Conservation (phyloP, 1,140 invertebrate species). For the Laupala kohalensis region DNA sequence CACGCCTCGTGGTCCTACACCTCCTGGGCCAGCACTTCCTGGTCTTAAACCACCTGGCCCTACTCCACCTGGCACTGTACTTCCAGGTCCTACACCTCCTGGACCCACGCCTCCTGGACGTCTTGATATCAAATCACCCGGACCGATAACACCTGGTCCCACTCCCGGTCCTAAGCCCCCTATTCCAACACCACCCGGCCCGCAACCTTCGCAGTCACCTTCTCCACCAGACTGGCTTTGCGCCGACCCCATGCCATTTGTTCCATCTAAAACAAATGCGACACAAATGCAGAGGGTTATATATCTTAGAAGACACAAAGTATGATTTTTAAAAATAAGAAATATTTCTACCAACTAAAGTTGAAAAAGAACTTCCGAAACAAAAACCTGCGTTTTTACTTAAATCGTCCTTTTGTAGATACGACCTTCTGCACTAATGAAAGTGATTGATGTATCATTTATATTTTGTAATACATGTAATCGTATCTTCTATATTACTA, state of each 20-base stretch:
- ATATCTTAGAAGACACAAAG: too few species aligned
- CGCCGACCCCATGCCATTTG: slow-evolving; percentile 64
- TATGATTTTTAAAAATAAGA: too few species aligned
- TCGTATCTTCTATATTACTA: too few species aligned
- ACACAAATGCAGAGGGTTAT: too few species aligned
- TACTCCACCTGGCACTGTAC: slow-evolving; percentile 9
- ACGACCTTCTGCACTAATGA: too few species aligned
- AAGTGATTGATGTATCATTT: too few species aligned
- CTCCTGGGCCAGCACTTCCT: slow-evolving; percentile 13
- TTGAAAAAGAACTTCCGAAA: too few species aligned
- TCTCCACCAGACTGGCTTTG: slow-evolving; percentile 47
- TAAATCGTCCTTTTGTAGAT: too few species aligned
- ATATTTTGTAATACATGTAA: too few species aligned
- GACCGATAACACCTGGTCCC: background rate
- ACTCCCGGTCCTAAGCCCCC: background rate
- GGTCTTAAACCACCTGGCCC: slow-evolving; percentile 11
- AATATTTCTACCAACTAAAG: too few species aligned
- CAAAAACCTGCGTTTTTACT: too few species aligned
- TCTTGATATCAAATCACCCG: background rate
- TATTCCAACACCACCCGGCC: background rate
- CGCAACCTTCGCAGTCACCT: slow-evolving; percentile 30
- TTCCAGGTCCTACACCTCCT: background rate
- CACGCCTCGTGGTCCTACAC: slow-evolving; percentile 6
- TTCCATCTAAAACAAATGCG: too few species aligned
- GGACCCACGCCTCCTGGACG: background rate